phyloP scores from a whole-genome alignment of 2,113 vertebrate species.

The Bos indicus region DNA sequence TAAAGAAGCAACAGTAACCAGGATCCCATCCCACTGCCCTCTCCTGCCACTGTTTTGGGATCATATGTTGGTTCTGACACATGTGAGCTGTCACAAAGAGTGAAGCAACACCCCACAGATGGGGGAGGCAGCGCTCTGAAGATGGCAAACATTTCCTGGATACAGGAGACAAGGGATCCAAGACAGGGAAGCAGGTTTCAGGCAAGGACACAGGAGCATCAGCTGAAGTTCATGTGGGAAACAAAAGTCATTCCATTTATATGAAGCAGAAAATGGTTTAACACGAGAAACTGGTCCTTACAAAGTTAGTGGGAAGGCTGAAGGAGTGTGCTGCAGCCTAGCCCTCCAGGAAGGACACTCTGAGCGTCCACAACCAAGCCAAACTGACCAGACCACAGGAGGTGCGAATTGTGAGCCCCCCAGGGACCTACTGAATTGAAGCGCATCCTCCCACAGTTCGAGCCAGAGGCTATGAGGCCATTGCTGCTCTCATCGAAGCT shows the following conservation, averaged over 20 bases:
- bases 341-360: background rate
- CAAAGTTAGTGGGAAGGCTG: background rate
- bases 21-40: no score
- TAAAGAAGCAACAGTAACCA: background rate
- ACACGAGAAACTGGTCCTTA: background rate
- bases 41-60: background rate
- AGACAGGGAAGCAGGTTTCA: background rate
- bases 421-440: fast-evolving
- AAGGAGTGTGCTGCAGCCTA: background rate
- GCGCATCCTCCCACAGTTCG: no score
- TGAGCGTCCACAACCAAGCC: fast-evolving
- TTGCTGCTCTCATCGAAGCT: background rate
- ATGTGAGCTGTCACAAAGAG: background rate
- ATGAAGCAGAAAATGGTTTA: background rate
- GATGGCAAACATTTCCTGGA: background rate
- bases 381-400: background rate
- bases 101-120: background rate
- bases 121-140: background rate
- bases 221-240: background rate
- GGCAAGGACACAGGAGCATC: background rate
- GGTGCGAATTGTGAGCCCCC: background rate
- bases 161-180: background rate
- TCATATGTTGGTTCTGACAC: background rate
- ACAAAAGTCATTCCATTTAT: background rate
- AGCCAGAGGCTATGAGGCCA: fast-evolving